Percentiles rank a stretch among this genome's conserved stretches.
Evolutionary conservation across 2,113 vertebrate species (phyloP).

Genomic region (Orthochromis malagaraziensis): DNA sequence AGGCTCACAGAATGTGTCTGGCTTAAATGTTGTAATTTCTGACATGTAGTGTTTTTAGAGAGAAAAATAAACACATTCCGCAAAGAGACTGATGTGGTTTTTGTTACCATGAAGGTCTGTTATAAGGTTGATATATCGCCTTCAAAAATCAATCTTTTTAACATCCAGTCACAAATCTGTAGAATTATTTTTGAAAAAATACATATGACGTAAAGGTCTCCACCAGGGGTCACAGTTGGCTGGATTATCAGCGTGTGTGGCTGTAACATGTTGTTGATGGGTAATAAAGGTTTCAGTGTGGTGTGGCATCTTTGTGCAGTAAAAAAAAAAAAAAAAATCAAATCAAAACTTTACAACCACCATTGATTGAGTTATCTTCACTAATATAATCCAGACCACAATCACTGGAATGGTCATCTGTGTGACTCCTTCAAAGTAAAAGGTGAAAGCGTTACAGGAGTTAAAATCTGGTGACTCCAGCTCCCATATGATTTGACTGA

Average conservation of each 20-base stretch:
- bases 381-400: background rate
- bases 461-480: background rate
- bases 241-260: background rate
- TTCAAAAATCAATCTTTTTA: background rate
- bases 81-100: background rate
- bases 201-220: background rate
- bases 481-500: background rate
- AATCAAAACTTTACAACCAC: background rate
- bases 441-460: background rate
- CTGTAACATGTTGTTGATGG: background rate
- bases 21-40: background rate
- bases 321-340: fast-evolving
- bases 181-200: background rate
- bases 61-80: background rate
- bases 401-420: background rate
- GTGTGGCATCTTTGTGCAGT: background rate
- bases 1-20: background rate
- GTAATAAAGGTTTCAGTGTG: background rate
- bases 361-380: background rate
- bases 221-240: background rate
- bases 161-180: background rate
- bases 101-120: background rate
- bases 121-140: background rate
- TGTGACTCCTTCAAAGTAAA: background rate
- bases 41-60: background rate